phyloP scores from a whole-genome alignment of 2,888 invertebrate species.

The Tetropium fuscum region DNA sequence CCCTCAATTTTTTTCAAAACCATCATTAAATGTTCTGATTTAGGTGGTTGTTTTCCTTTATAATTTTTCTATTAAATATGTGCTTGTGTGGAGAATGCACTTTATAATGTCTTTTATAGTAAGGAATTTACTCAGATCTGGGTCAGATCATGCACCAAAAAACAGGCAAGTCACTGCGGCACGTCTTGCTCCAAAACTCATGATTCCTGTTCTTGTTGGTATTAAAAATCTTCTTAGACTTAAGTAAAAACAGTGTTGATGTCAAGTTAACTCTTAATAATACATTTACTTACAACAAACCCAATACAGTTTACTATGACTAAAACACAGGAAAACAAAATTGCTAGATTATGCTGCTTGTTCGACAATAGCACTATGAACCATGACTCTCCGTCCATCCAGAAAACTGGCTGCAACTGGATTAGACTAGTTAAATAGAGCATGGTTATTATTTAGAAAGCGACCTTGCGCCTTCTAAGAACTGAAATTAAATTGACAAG shows the following conservation, averaged over 20 bases:
- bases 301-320: not conserved
- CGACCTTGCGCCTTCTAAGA: too few relatives aligned
- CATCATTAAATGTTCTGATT: not conserved
- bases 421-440: too few relatives aligned
- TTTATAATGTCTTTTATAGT: not conserved
- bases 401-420: not conserved
- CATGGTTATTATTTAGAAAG: too few relatives aligned
- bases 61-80: not conserved
- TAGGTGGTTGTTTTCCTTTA: not conserved
- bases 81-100: not conserved
- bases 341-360: not conserved
- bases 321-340: not conserved
- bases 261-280: not conserved
- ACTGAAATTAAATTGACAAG: too few relatives aligned
- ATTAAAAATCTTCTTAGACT: not conserved
- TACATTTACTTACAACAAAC: not conserved
- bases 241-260: not conserved
- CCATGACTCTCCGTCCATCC: not conserved
- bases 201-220: not conserved
- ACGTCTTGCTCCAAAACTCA: not conserved
- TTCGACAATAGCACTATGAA: not conserved
- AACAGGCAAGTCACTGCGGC: not conserved
- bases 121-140: not conserved
- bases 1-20: not conserved
- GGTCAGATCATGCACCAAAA: not conserved